These are phyloP conservation scores for Drosophila mettleri DNA, from an alignment of 2,888 invertebrate species.

Conservation along the genomic window DNA sequence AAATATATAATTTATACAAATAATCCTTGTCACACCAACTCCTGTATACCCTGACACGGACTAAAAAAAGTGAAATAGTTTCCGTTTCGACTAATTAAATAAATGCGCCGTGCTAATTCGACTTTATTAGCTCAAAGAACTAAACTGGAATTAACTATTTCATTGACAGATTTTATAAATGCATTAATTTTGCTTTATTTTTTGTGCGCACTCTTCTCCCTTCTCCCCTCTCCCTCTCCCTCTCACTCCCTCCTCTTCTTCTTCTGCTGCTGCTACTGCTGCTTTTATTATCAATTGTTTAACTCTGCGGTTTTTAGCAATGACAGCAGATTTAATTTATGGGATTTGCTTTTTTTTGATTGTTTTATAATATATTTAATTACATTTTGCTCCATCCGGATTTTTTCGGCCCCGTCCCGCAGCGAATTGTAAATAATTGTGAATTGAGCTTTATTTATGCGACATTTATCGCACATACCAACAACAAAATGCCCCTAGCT, in stretches of 20 bases:
- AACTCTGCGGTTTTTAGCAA: conserved; percentile 36
- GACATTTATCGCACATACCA: conserved; percentile 45
- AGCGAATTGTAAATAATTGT: conserved; percentile 48
- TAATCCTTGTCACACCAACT: background rate
- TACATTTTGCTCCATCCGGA: conserved; percentile 54
- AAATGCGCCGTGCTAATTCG: conserved; percentile 69
- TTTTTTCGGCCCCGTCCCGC: background rate
- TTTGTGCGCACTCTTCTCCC: conserved; percentile 5
- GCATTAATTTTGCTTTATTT: conserved; percentile 12
- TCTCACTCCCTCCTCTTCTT: too few species aligned
- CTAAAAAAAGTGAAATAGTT: background rate
- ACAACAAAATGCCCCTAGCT: conserved; percentile 7
- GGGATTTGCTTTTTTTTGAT: conserved; percentile 63
- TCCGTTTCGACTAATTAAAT: conserved; percentile 67
- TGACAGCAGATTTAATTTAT: conserved; percentile 69
- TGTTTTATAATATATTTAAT: conserved; percentile 73
- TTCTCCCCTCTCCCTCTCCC: too few species aligned
- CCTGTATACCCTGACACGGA: background rate
- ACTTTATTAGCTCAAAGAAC: conserved; percentile 72
- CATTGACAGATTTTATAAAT: conserved; percentile 65
- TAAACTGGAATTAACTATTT: conserved; percentile 71
- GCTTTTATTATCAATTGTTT: conserved; percentile 15
- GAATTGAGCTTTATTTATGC: conserved; percentile 48
- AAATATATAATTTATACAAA: too few species aligned
- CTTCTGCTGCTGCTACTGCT: background rate